phyloP scores from a whole-genome alignment of 2,888 invertebrate genomes.

The Synanthedon myopaeformis region DNA sequence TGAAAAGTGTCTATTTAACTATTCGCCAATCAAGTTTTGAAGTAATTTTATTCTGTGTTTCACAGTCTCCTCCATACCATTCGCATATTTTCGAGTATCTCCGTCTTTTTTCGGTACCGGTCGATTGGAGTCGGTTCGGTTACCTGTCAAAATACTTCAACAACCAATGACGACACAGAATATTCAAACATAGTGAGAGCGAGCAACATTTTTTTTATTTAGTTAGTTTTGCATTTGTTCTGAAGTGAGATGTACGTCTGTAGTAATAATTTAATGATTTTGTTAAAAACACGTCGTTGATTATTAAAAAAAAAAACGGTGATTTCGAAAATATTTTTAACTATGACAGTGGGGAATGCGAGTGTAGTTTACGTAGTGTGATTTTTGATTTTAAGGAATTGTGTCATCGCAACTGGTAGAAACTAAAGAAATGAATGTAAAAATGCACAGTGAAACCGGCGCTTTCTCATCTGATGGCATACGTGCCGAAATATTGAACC shows the following conservation, averaged over 20 bases:
- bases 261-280: not conserved
- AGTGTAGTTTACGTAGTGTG: not conserved
- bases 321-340: not conserved
- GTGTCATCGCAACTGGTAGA: slow-evolving; percentile 24
- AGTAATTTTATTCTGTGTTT: no score
- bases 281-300: not conserved
- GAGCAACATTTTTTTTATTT: not conserved
- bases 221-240: not conserved
- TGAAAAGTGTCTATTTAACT: no score
- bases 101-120: slow-evolving; percentile 5
- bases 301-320: not conserved
- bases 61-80: no score
- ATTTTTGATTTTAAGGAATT: not conserved
- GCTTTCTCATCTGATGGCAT: slow-evolving; percentile 64
- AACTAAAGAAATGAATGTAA: slow-evolving; percentile 75
- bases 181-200: not conserved
- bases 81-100: not conserved
- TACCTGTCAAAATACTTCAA: slow-evolving; percentile 18
- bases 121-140: slow-evolving; percentile 17
- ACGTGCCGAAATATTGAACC: slow-evolving; percentile 81
- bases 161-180: slow-evolving; percentile 20
- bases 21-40: no score
- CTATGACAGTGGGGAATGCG: not conserved
- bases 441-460: slow-evolving; percentile 69
- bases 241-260: not conserved